A percentile compares a stretch with the other conserved stretches of the same genome.
Conservation (phyloP, 2,113 vertebrate genomes). For the Cheilinus undulatus region DNA sequence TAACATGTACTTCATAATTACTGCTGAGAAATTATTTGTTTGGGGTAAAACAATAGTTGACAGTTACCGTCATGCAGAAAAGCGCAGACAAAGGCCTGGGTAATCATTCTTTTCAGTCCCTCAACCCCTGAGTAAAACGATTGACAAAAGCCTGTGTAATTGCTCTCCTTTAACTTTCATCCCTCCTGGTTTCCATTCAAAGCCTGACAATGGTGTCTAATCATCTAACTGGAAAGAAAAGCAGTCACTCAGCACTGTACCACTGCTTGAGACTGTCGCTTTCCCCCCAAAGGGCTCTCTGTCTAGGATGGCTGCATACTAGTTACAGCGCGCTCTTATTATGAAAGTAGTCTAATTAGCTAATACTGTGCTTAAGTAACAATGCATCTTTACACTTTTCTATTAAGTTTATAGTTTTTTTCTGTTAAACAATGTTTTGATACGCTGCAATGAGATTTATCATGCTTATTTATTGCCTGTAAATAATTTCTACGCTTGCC, state of each 20-base stretch:
- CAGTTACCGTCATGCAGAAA: slow-evolving; percentile 35
- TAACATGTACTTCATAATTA: slow-evolving; percentile 60
- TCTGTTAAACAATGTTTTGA: neutral
- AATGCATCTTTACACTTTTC: slow-evolving; percentile 6
- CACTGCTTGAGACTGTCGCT: slow-evolving; percentile 52
- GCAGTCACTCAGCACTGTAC: slow-evolving; percentile 62
- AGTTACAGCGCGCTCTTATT: slow-evolving; percentile 46
- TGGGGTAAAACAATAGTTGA: slow-evolving; percentile 63
- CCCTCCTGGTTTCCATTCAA: slow-evolving; percentile 72
- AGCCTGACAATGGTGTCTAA: slow-evolving; percentile 72
- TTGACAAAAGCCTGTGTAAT: slow-evolving; percentile 72
- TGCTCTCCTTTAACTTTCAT: slow-evolving; percentile 71
- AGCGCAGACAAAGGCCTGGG: slow-evolving; percentile 50
- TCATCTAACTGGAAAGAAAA: slow-evolving; percentile 68
- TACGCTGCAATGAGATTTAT: neutral
- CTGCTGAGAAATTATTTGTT: slow-evolving; percentile 61
- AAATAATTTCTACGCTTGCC: slow-evolving; percentile 16
- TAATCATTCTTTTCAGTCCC: slow-evolving; percentile 65
- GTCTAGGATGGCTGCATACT: slow-evolving; percentile 61
- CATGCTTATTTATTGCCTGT: slow-evolving; percentile 16
- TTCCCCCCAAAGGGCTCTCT: slow-evolving; percentile 48
- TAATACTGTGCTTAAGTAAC: slow-evolving; percentile 47
- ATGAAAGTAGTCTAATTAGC: slow-evolving; percentile 68
- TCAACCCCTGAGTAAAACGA: slow-evolving; percentile 64
- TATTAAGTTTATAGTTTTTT: slow-evolving; percentile 30